Conservation (phyloP, 2,113 vertebrate species). For the Strix aluco region DNA sequence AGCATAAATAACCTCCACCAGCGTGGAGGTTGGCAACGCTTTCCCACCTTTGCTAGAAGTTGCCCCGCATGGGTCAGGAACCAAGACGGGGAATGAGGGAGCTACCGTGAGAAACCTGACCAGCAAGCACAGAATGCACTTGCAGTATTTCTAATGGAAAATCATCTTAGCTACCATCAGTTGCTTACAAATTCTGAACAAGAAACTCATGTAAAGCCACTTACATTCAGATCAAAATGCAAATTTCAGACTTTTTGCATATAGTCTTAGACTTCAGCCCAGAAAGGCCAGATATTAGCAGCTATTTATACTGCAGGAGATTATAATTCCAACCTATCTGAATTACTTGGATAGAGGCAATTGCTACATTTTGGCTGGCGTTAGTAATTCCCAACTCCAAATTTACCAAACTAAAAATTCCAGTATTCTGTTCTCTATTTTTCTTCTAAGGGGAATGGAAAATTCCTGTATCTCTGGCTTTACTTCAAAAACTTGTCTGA, state of each 20-base stretch:
- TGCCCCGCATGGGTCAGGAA: neutral
- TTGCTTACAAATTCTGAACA: neutral
- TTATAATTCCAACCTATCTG: neutral
- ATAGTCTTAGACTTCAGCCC: neutral
- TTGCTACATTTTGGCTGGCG: neutral
- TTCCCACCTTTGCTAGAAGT: neutral
- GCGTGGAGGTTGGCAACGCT: neutral
- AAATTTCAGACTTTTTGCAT: neutral
- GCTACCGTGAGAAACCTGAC: neutral
- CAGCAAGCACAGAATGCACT: neutral
- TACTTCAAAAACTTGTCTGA: neutral
- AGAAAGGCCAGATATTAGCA: neutral
- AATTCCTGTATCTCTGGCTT: conserved; percentile 45
- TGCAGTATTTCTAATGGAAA: neutral
- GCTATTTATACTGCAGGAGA: neutral
- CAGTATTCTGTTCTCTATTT: neutral
- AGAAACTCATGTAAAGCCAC: neutral
- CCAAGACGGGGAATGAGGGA: neutral
- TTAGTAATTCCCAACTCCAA: neutral
- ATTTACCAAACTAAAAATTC: conserved; percentile 5
- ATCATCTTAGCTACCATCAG: neutral
- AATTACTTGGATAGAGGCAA: neutral
- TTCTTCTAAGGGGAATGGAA: conserved; percentile 32
- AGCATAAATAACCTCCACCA: neutral
- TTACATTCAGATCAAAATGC: neutral